Base-by-base conservation (phyloP, 2,797 vertebrate genomes). In the Labroides dimidiatus region DNA sequence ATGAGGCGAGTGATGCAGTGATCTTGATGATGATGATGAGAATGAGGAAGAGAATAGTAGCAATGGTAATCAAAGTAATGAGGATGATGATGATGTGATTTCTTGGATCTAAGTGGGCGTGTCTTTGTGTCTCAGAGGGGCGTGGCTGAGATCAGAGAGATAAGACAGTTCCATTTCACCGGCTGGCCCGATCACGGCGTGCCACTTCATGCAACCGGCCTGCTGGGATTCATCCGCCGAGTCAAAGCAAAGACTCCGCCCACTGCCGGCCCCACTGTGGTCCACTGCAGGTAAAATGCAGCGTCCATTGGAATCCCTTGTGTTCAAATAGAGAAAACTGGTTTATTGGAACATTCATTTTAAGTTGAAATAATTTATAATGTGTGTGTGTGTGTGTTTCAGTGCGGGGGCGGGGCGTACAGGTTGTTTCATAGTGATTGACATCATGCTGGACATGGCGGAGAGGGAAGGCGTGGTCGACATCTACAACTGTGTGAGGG, bases 371-470 rank as follows among this genome's bases (percentile, higher is more conserved):
- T 42, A 7, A 42, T 16, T 16, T 16, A 33, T 16, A 16, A 16
- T 42, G 15, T 16, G 14, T 15, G 14, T 42, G 14, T 16, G 15
- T 42, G 5, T 15, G 15, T 16, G 85, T 4, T 58, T 2, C 84
- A 99, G 98, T 2, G 98, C 98, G 24, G 97, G 98, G 5, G 98
- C 98, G 0, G 98, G 98, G 10, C 95, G 98, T 77, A 99, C 98
- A 0, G 98, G 98, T 63, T 99, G 98, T 81, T 99, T 99, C 94
- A 99, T 99, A 33, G 98, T 99, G 80, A 99, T 99, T 47, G 98
- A 99, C 87, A 99, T 99, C 90, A 99, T 99, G 98, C 84, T 99
- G 80, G 97, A 99, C 89, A 99, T 99, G 98, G 98, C 98, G 0
- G 98, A 99, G 85, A 91, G 97, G 56, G 98, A 99, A 93, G 98